Evolutionary conservation across 1,140 invertebrate genomes (phyloP).

Genomic region (Nomia melanderi): DNA sequence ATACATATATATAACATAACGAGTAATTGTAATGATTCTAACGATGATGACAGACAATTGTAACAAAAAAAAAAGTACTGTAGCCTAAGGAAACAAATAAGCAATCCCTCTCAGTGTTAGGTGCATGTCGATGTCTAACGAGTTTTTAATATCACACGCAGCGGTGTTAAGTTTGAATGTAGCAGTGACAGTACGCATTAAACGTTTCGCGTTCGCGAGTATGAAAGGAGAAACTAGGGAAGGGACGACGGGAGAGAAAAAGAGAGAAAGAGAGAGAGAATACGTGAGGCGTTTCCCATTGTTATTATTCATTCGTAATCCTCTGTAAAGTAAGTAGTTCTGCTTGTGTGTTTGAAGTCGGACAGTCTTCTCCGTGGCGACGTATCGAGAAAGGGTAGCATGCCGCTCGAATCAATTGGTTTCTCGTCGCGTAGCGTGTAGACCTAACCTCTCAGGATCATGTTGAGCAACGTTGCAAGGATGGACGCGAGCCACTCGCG

Average conservation of each 20-base stretch:
- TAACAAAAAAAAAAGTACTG: slow-evolving; percentile 42
- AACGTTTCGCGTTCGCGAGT: slow-evolving; percentile 20
- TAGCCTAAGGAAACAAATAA: slow-evolving; percentile 58
- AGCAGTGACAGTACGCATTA: slow-evolving; percentile 52
- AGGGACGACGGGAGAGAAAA: too few relatives aligned
- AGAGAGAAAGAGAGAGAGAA: background rate
- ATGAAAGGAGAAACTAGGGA: too few relatives aligned
- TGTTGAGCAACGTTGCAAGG: slow-evolving; percentile 30
- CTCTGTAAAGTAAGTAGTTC: slow-evolving; percentile 50
- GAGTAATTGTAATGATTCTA: slow-evolving; percentile 24
- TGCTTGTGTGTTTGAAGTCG: slow-evolving; percentile 48
- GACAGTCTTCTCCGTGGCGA: slow-evolving; percentile 15
- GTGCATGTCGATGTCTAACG: slow-evolving; percentile 67
- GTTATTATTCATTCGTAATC: slow-evolving; percentile 47
- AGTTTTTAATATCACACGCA: slow-evolving; percentile 61
- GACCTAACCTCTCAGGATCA: slow-evolving; percentile 16
- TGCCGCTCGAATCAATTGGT: slow-evolving; percentile 40
- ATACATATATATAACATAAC: slow-evolving; percentile 23
- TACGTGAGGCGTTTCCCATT: slow-evolving; percentile 25
- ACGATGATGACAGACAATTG: slow-evolving; percentile 24
- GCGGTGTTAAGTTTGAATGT: slow-evolving; percentile 48
- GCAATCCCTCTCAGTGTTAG: slow-evolving; percentile 66
- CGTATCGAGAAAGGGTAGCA: slow-evolving; percentile 27
- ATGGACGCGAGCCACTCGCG: slow-evolving; percentile 6
- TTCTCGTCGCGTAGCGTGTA: slow-evolving; percentile 50